Conservation (phyloP, 2,888 invertebrate species). For the Drosophila planitibia region DNA sequence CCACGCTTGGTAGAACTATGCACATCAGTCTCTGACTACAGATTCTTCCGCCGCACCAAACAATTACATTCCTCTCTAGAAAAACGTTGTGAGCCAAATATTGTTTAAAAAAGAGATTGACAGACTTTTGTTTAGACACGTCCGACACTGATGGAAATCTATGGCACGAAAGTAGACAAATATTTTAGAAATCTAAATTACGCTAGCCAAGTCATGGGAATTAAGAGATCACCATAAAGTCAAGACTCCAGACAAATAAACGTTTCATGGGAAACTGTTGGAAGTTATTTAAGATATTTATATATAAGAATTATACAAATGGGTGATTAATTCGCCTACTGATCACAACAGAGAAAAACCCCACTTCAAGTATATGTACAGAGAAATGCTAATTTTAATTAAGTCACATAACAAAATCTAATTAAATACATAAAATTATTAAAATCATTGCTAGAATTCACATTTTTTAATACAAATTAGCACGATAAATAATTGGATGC, state of each 20-base stretch:
- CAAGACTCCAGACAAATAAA: neutral
- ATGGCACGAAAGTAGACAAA: slow-evolving; percentile 2
- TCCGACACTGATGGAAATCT: slow-evolving; percentile 31
- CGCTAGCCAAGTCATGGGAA: slow-evolving; percentile 24
- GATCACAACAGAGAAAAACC: slow-evolving; percentile 11
- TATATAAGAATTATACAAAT: neutral
- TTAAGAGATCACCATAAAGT: slow-evolving; percentile 4
- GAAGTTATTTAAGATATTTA: neutral
- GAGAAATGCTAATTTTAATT: slow-evolving; percentile 3
- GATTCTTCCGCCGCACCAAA: neutral
- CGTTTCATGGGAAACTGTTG: slow-evolving; percentile 12
- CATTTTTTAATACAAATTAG: slow-evolving; percentile 1
- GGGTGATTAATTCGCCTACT: slow-evolving; percentile 3
- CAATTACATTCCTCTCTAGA: neutral
- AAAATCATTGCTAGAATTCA: slow-evolving; percentile 3
- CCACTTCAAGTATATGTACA: slow-evolving; percentile 3
- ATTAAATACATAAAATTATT: slow-evolving; percentile 1
- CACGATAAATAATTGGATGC: neutral
- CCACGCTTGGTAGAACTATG: neutral
- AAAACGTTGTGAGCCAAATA: neutral
- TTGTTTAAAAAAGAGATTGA: neutral
- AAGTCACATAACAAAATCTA: neutral
- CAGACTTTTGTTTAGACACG: slow-evolving; percentile 39
- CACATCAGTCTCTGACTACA: neutral
- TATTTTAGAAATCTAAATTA: slow-evolving; percentile 20